Evolutionary conservation across 2,797 vertebrate genomes (phyloP).

Genomic region (Bovichtus diacanthus): DNA sequence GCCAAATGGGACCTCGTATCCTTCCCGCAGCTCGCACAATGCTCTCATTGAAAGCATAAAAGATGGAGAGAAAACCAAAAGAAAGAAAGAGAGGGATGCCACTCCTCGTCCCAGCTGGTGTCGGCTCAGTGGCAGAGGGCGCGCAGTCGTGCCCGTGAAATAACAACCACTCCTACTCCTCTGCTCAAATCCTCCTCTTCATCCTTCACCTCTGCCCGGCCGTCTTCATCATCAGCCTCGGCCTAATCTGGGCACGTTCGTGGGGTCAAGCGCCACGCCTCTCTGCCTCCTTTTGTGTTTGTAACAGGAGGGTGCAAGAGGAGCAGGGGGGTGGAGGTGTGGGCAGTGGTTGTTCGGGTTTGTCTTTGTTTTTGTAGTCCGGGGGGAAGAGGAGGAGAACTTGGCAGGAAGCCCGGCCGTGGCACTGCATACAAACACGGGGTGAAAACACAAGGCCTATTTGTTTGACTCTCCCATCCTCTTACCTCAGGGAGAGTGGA

Average conservation of each 20-base stretch:
- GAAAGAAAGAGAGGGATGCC: constrained; percentile 49
- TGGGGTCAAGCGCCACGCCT: not conserved
- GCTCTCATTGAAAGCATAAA: constrained; percentile 69
- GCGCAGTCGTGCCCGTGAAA: constrained; percentile 40
- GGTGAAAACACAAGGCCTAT: constrained; percentile 84
- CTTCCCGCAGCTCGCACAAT: constrained; percentile 83
- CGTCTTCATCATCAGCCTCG: constrained; percentile 34
- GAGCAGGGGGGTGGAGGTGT: constrained; percentile 73
- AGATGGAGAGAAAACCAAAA: constrained; percentile 24
- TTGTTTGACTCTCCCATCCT: constrained; percentile 79
- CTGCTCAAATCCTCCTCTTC: constrained; percentile 32
- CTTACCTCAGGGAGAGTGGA: constrained; percentile 69
- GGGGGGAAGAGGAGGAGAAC: constrained; percentile 49
- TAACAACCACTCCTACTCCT: constrained; percentile 47
- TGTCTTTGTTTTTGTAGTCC: constrained; percentile 73
- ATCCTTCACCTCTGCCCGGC: constrained; percentile 50
- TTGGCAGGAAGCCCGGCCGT: constrained; percentile 84
- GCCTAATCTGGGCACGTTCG: constrained; percentile 61
- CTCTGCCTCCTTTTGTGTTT: constrained; percentile 60
- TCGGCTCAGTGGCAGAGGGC: constrained; percentile 46
- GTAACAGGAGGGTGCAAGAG: constrained; percentile 37
- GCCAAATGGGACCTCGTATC: constrained; percentile 85
- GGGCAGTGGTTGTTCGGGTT: constrained; percentile 77
- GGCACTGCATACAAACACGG: constrained; percentile 89
- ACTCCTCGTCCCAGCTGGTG: constrained; percentile 70